A percentile compares a stretch with the other conserved stretches of the same genome.
Conservation (phyloP, 2,888 invertebrate species). For the Pyrrhia umbra region DNA sequence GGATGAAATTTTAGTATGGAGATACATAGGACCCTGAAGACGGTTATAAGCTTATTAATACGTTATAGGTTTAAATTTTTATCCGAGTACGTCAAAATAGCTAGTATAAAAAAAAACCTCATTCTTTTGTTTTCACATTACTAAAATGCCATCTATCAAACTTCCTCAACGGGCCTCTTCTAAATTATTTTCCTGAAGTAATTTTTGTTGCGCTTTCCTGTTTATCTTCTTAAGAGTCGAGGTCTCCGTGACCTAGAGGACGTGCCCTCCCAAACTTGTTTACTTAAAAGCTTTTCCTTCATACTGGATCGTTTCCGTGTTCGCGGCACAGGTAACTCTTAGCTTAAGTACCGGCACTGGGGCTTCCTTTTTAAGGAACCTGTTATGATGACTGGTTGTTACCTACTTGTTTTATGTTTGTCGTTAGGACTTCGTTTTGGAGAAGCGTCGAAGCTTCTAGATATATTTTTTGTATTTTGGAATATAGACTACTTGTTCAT, state of each 20-base stretch:
- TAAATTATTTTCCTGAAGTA: constrained; percentile 13
- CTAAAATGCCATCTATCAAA: background rate
- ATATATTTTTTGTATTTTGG: background rate
- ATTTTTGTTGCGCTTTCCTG: constrained; percentile 29
- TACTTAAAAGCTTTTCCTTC: constrained; percentile 59
- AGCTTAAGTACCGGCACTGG: constrained; percentile 41
- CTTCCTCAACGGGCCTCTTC: background rate
- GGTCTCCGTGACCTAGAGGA: constrained; percentile 33
- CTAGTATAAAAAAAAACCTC: too few relatives aligned
- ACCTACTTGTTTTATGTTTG: constrained; percentile 20
- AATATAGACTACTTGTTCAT: background rate
- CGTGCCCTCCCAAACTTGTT: constrained; percentile 55
- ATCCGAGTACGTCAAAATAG: too few relatives aligned
- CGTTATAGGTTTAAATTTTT: too few relatives aligned
- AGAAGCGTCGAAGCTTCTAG: background rate
- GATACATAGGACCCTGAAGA: too few relatives aligned
- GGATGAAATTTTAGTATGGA: too few relatives aligned
- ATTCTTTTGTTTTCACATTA: too few relatives aligned
- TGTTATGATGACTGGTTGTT: constrained; percentile 34
- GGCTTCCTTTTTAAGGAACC: constrained; percentile 20
- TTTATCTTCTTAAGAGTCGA: constrained; percentile 22
- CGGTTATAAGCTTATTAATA: too few relatives aligned
- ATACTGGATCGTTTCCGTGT: constrained; percentile 50
- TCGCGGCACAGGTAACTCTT: constrained; percentile 49
- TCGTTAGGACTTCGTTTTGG: background rate